Evolutionary conservation across 2,113 vertebrate genomes (phyloP).

Genomic region (Phoxinus phoxinus): DNA sequence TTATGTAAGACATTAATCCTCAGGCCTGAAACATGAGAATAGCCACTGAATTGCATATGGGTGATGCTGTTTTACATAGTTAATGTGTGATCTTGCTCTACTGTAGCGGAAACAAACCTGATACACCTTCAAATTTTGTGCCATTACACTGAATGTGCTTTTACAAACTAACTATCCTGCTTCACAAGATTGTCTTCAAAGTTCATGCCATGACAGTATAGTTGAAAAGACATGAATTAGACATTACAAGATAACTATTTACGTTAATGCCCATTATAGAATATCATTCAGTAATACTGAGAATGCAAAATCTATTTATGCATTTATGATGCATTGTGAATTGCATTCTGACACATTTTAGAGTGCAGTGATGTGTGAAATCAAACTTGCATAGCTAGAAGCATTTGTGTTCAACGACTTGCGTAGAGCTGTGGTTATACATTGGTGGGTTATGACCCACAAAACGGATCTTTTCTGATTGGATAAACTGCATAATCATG

Average conservation of each 20-base stretch:
- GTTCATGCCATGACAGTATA: neutral
- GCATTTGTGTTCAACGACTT: neutral
- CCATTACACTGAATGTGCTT: neutral
- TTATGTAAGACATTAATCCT: neutral
- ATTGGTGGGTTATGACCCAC: neutral
- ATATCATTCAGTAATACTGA: neutral
- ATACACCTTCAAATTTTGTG: neutral
- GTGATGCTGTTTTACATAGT: neutral
- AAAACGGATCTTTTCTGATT: neutral
- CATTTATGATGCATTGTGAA: no score
- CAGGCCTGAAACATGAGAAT: neutral
- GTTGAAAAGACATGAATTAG: neutral
- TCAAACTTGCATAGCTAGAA: conserved; percentile 2
- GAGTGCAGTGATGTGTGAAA: neutral
- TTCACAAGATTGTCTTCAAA: neutral
- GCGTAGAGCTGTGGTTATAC: neutral
- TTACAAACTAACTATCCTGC: neutral
- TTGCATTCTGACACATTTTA: neutral
- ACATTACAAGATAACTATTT: neutral
- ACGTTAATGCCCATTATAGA: neutral
- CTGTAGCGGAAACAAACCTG: neutral
- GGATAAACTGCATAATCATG: neutral
- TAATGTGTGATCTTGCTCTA: neutral
- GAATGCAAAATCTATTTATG: neutral
- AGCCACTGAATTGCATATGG: neutral